Conservation (phyloP, 2,797 vertebrate genomes). For the Sylvilagus floridanus region DNA sequence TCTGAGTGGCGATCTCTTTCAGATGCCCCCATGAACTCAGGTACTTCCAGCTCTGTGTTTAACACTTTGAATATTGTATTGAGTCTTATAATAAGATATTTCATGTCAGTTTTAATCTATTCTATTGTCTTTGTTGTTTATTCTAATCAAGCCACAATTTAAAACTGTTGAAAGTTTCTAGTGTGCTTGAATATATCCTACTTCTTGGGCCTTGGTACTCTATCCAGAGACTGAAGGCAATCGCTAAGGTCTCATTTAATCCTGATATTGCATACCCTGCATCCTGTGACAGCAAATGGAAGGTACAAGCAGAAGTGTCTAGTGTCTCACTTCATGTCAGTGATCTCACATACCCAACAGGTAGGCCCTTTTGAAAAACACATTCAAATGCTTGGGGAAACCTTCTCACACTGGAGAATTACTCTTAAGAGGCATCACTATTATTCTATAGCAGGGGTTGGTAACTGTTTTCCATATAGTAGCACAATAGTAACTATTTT, state of each 20-base stretch:
- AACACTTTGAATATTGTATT: neutral
- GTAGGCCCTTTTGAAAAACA: too few species aligned
- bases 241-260: neutral
- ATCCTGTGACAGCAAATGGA: neutral
- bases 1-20: neutral
- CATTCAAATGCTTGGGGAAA: neutral
- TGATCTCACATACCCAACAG: rapidly evolving
- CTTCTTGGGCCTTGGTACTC: neutral
- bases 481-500: neutral
- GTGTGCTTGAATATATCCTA: neutral
- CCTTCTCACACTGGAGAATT: neutral
- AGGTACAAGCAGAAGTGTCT: neutral
- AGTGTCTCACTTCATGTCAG: neutral
- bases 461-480: neutral
- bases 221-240: neutral
- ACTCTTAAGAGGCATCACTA: neutral
- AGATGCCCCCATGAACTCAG: neutral
- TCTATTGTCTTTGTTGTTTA: neutral
- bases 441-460: neutral
- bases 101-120: neutral
- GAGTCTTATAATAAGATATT: neutral
- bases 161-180: neutral
- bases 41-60: neutral
- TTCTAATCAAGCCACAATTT: neutral
- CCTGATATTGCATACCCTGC: neutral